Evolutionary conservation across 1,140 invertebrate genomes (phyloP), one percentile per base, ranked within the genome.

Genomic region (Lepidurus apus): DNA sequence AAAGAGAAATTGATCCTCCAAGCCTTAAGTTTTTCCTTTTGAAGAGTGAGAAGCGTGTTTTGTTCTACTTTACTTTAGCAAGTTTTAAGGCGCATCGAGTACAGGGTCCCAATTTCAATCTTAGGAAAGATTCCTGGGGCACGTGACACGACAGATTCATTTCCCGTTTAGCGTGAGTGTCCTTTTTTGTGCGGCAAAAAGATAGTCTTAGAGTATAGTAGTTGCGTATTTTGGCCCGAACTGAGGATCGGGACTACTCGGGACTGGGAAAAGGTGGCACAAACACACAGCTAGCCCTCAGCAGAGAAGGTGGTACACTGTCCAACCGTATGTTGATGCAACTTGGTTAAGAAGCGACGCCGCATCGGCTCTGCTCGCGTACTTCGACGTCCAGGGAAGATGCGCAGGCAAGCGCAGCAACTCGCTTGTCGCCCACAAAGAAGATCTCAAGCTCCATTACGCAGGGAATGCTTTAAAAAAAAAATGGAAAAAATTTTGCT

Each of bases 371-470:
- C 53, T 17, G 13, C 53, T 65, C 13, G 53, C 13, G 53, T 65
- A 65, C 53, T 65, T 2, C 53, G 53, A 21, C 21, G 53, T 65
- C 53, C 53, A 21, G 17, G 13, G 21, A 65, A 65, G 53, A 65
- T 65, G 53, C 53, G 53, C 53, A 17, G 53, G 21, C 17, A 13
- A 17, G 21, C 53, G 53, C 53, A 65, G 53, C 7, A 65, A 65
- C 53, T 21, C 13, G 53, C 53, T 65, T 65, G 53, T 65, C 53
- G 53, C 53, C 53, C 53, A 65, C 53, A 65, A 65, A 65, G 53
- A 21, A 65, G 53, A 65, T 65, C 53, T 65, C 53, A 65, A 65
- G 53, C 53, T 65, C 53, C 53, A 65, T 65, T 65, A 65, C 53
- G 53, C 53, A 65, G 53, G 0, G 53, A 65, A 65, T 65, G 17